These are phyloP conservation scores for Hystrix cristata DNA, from an alignment of 2,113 vertebrate genomes.

Conservation along the genomic window DNA sequence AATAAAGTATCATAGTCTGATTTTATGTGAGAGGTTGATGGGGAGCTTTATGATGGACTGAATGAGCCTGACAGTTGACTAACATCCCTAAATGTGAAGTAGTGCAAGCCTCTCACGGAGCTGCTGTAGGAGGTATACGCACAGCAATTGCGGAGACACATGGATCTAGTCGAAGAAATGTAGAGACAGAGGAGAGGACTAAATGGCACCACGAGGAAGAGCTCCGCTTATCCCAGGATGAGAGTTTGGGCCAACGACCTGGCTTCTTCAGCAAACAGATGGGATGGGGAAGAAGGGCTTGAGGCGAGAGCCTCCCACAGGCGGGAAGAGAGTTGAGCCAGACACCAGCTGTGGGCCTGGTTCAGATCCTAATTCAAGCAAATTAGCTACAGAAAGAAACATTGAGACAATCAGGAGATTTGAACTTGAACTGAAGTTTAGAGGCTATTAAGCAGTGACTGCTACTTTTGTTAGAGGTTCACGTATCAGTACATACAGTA, in stretches of 20 bases:
- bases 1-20: not conserved
- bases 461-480: not conserved
- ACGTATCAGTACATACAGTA: not conserved
- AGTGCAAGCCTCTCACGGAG: not conserved
- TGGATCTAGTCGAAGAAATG: not conserved
- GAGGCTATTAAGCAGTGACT: not conserved
- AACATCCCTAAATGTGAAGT: no score
- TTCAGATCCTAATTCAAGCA: not conserved
- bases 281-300: not conserved
- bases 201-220: not conserved
- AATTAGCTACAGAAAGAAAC: not conserved
- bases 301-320: not conserved
- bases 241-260: not conserved
- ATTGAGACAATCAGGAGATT: not conserved
- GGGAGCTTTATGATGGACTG: not conserved
- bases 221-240: not conserved
- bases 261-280: not conserved
- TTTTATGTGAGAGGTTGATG: not conserved
- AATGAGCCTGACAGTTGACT: not conserved
- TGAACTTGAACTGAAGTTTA: not conserved
- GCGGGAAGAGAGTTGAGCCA: not conserved
- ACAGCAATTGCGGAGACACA: not conserved
- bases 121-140: not conserved
- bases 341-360: not conserved
- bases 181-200: not conserved